Evolutionary conservation across 2,888 invertebrate species (phyloP), one percentile per base, ranked within the genome.

Genomic region (Elgonia sp.): DNA sequence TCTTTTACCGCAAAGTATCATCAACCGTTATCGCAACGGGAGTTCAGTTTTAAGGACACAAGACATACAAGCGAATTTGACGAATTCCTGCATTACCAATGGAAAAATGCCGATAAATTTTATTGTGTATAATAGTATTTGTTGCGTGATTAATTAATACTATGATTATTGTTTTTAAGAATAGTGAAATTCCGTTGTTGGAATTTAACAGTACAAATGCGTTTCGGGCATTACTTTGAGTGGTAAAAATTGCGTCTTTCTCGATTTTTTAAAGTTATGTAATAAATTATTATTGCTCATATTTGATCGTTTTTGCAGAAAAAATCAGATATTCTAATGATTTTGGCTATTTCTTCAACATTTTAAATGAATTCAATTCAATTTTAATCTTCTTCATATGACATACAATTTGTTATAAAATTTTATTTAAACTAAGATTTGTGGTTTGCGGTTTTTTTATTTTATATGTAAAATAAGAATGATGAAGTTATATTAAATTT

Each of bases 1-100:
- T 84, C 53, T 55, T 84, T 79, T 79, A 79, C 50, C 84, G 46
- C 8, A 84, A 77, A 84, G 84, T 79, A 79, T 84, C 84, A 70
- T 29, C 37, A 16, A 69, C 60, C 57, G 63, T 57, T 83, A 75
- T 29, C 3, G 37, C n/a, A 69, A 75, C 50, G 29, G 37, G 20
- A 60, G 57, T 72, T 53, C 73, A 83, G 14, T 67, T 84, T 67
- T 69, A 83, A 75, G 16, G 16, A 76, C 20, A 62, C 53, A 84
- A 18, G 53, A 55, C 77, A 77, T 46, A 76, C 70, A 84, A 76
- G 40, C n/a, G 21, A 70, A n/a, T 67, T 62, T 70, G 21, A 77
- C 20, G 8, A 77, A 72, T 79, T 40, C 37, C 69, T 84, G 84
- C 79, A 79, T 84, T 72, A 84, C 50, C 42, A 79, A 77, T 84